These are phyloP conservation scores for Sphaerophoria rueppellii DNA, from an alignment of 2,888 invertebrate species.

Conservation along the genomic window DNA sequence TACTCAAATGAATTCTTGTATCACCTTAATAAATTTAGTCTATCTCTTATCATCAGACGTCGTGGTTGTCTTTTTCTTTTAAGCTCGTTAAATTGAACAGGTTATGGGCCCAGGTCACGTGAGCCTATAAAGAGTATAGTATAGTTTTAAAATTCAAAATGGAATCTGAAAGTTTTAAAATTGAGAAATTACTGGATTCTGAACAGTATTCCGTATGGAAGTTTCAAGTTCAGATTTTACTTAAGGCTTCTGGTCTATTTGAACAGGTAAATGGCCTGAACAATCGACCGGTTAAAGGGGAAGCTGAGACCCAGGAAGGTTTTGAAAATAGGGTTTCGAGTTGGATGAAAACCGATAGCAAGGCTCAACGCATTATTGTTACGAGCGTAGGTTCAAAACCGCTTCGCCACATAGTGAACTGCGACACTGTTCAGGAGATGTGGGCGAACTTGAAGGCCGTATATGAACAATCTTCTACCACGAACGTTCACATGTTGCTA, in stretches of 20 bases:
- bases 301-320: constrained; percentile 14
- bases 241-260: constrained; percentile 1
- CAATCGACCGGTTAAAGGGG: not conserved
- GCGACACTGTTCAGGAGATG: not conserved
- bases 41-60: too few relatives aligned
- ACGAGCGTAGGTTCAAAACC: constrained; percentile 6
- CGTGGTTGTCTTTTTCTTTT: not conserved
- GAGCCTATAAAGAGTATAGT: not conserved
- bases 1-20: too few relatives aligned
- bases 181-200: constrained; percentile 2
- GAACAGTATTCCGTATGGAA: not conserved
- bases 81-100: not conserved
- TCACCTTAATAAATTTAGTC: too few relatives aligned
- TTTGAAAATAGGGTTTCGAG: not conserved
- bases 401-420: constrained; percentile 7
- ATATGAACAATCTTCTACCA: constrained; percentile 77
- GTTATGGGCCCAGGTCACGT: constrained; percentile 1
- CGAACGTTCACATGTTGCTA: constrained; percentile 76
- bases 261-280: constrained; percentile 4
- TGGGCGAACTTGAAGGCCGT: constrained; percentile 18
- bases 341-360: constrained; percentile 11
- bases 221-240: constrained; percentile 3
- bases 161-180: constrained; percentile 7
- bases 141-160: not conserved
- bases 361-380: constrained; percentile 2